Evolutionary conservation across 2,113 vertebrate species (phyloP).

Genomic region (Camarhynchus parvulus): DNA sequence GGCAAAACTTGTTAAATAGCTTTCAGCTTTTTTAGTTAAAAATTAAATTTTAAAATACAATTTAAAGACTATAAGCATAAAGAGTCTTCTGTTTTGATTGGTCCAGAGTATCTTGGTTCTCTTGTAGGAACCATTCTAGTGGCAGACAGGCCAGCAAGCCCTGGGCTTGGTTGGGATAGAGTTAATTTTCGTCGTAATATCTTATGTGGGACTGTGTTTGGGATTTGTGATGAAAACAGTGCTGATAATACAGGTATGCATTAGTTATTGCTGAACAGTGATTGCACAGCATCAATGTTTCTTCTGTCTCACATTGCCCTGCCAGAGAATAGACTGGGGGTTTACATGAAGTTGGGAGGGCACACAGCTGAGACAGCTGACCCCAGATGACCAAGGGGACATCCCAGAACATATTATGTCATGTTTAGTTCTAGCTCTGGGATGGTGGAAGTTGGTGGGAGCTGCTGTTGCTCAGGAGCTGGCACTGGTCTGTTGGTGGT

Average conservation of each 20-base stretch:
- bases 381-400: neutral
- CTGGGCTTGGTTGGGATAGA: neutral
- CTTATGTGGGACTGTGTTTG: neutral
- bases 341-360: neutral
- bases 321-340: neutral
- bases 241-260: neutral
- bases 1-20: neutral
- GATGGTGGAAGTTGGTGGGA: fast-evolving
- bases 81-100: neutral
- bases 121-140: neutral
- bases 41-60: neutral
- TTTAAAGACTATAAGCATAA: neutral
- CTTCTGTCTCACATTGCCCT: neutral
- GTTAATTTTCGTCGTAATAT: neutral
- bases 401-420: neutral
- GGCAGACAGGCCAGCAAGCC: neutral
- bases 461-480: neutral
- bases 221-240: neutral
- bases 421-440: neutral
- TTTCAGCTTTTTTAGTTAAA: neutral
- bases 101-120: neutral
- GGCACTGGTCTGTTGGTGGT: neutral
- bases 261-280: neutral
- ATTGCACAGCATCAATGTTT: neutral
- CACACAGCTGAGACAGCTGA: neutral